phyloP scores from a whole-genome alignment of 2,888 invertebrate species.

The Himalopsyche tibetana region DNA sequence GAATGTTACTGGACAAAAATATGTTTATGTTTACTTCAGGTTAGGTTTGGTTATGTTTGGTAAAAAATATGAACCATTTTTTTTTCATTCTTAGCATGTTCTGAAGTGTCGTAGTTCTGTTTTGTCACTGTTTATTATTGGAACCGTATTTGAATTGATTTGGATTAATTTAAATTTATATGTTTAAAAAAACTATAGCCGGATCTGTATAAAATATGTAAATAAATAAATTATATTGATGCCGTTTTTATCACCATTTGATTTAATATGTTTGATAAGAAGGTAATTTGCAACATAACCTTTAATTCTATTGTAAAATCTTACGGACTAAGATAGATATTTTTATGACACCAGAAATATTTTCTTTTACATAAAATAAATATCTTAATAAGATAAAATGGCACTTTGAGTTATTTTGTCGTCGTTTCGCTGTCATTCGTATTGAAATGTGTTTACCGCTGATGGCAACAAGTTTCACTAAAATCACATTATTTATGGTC shows the following conservation, averaged over 20 bases:
- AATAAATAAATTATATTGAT: constrained; percentile 15
- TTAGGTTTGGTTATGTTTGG: too few relatives aligned
- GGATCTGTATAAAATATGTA: background rate
- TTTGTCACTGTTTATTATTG: too few relatives aligned
- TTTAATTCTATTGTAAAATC: constrained; percentile 12
- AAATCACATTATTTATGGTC: too few relatives aligned
- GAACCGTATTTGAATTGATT: too few relatives aligned
- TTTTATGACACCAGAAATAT: background rate
- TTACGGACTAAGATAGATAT: background rate
- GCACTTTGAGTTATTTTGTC: background rate
- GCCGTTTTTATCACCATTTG: background rate
- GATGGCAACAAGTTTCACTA: background rate
- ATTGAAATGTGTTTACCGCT: background rate
- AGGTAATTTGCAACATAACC: constrained; percentile 22
- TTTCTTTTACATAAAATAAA: background rate
- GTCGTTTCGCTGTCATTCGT: background rate
- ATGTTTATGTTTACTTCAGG: too few relatives aligned
- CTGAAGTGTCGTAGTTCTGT: too few relatives aligned
- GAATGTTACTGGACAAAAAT: too few relatives aligned
- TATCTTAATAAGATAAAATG: constrained; percentile 29
- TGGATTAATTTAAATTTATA: too few relatives aligned
- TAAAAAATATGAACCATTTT: too few relatives aligned
- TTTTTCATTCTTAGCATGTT: too few relatives aligned
- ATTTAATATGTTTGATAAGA: constrained; percentile 13
- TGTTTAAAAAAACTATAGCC: background rate